Conservation (phyloP, 2,888 invertebrate genomes). For the Rhorus exstirpatorius region DNA sequence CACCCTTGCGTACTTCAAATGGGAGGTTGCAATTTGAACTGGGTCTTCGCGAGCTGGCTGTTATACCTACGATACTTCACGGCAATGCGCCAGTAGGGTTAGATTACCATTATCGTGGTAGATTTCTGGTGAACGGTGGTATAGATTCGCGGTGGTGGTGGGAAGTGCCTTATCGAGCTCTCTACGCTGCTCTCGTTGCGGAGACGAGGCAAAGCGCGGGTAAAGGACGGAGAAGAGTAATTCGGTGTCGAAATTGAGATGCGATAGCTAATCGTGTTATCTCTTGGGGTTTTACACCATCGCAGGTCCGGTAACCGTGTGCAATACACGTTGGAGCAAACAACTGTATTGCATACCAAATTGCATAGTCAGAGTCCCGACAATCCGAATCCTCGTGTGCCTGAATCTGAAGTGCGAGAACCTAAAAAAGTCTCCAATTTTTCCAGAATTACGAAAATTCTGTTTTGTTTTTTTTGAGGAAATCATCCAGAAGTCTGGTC, state of each 20-base stretch:
- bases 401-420: too few relatives aligned
- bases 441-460: too few relatives aligned
- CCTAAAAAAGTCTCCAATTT: too few relatives aligned
- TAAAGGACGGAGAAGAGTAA: conserved; percentile 61
- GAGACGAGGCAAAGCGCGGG: conserved; percentile 4
- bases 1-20: conserved; percentile 11
- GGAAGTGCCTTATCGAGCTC: conserved; percentile 55
- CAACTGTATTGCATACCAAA: conserved; percentile 14
- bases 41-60: not conserved
- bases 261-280: conserved; percentile 77
- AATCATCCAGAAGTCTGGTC: too few relatives aligned
- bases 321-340: conserved; percentile 58
- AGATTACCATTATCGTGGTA: not conserved
- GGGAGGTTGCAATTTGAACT: too few relatives aligned
- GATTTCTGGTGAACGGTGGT: not conserved
- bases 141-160: conserved; percentile 14
- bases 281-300: conserved; percentile 60
- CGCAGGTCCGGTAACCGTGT: not conserved
- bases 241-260: conserved; percentile 75
- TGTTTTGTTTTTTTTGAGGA: too few relatives aligned
- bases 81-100: conserved; percentile 2
- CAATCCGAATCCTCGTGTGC: not conserved
- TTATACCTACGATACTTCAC: not conserved
- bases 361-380: not conserved
- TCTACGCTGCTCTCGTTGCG: conserved; percentile 17